phyloP scores from a whole-genome alignment of 2,888 invertebrate species.

The Hirtodrosophila trivittata region DNA sequence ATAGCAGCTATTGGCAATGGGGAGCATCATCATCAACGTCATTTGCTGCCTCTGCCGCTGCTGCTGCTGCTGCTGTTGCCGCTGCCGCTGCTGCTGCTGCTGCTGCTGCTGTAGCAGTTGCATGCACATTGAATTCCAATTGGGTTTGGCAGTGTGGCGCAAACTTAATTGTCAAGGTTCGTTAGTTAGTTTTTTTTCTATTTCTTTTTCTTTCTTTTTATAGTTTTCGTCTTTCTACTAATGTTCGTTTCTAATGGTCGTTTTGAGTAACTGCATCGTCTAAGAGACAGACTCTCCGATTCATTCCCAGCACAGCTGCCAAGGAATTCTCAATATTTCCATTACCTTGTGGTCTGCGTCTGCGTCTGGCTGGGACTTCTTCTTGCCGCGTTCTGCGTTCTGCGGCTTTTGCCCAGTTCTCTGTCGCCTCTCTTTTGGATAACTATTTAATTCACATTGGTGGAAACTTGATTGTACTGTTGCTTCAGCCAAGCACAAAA shows the following conservation, averaged over 20 bases:
- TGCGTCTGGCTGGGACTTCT: constrained; percentile 6
- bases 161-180: constrained; percentile 77
- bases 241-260: constrained; percentile 74
- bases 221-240: constrained; percentile 50
- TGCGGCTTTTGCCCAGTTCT: constrained; percentile 42
- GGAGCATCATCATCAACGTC: constrained; percentile 69
- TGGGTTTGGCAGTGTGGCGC: constrained; percentile 76
- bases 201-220: constrained; percentile 22
- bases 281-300: constrained; percentile 8
- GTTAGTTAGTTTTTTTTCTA: constrained; percentile 65
- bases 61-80: constrained; percentile 52
- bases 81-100: constrained; percentile 45
- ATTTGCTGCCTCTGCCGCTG: constrained; percentile 52
- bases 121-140: constrained; percentile 76
- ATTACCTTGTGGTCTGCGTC: constrained; percentile 75
- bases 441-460: constrained; percentile 77
- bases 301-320: constrained; percentile 41
- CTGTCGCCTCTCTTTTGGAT: constrained; percentile 74
- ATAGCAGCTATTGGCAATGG: constrained; percentile 20
- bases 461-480: constrained; percentile 77
- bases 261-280: constrained; percentile 68
- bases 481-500: constrained; percentile 62
- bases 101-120: too few species aligned
- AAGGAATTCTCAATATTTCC: constrained; percentile 77
- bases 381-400: constrained; percentile 30